Base-by-base conservation (phyloP, 2,113 vertebrate genomes). In the Oryzias melastigma region DNA sequence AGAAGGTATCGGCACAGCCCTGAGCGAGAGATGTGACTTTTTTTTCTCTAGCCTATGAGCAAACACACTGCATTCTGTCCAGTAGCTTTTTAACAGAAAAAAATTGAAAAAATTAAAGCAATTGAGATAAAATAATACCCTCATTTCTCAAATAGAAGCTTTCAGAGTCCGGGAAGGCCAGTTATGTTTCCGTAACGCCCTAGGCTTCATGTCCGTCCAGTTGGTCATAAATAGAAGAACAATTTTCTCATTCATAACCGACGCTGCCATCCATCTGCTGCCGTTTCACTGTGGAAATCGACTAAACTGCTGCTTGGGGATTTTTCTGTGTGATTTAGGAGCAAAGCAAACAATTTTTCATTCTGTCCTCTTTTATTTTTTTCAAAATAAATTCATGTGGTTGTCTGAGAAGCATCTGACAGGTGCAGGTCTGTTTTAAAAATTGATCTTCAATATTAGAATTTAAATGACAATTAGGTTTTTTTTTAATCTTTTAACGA, bases 241-340 rank as follows among this genome's bases (percentile, higher is more conserved):
- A 50, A 19, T 58, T 58, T 64, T 35, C 22, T 61, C 53, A 61
- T 64, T 70, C 41, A 69, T 40, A 64, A 14, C 48, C 68, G 61
- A 61, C 55, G 57, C 40, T 64, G 24, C 25, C 6, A 58, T 55
- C 51, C 29, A 61, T 66, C 41, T 43, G 40, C 40, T 48, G 44
- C 10, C 14, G 12, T 22, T 53, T 60, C 14, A 43, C 2, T 8
- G 50, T 43, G 17, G 19, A 43, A 53, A 78, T 58, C 41, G 24
- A 54, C 59, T 19, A 0, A 74, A n/a, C 1, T 25, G 40, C 41
- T 43, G 16, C 29, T 58, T 15, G 1, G 24, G 46, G 25, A 35
- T 12, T 44, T 50, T 52, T 24, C 24, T 17, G 24, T 4, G 29
- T 15, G 1, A 52, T 54, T 52, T 19, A 52, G 48, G 4, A 27